Evolutionary conservation across 2,797 vertebrate species (phyloP).

Genomic region (Mus minutoides): DNA sequence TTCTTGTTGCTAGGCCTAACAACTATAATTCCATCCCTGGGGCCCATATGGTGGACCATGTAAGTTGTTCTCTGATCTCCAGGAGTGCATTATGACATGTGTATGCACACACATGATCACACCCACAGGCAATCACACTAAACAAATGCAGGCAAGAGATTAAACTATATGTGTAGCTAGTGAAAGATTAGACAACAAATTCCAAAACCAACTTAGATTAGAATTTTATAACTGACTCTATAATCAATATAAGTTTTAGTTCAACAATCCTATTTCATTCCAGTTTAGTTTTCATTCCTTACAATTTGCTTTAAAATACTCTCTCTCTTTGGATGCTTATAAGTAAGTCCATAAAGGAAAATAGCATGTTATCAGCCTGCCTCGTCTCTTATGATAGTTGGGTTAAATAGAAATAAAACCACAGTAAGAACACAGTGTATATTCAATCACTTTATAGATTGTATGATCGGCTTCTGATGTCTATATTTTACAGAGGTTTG

Average conservation of each 20-base stretch:
- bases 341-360: slow-evolving; percentile 3
- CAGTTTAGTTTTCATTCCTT: slow-evolving; percentile 1
- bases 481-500: slow-evolving; percentile 51
- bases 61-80: neutral
- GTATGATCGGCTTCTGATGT: slow-evolving; percentile 22
- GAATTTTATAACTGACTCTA: neutral
- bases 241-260: neutral
- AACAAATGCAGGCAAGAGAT: neutral
- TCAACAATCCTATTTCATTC: neutral
- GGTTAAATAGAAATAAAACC: neutral
- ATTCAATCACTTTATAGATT: neutral
- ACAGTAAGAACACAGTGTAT: neutral
- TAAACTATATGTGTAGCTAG: neutral
- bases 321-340: neutral
- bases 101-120: too few species aligned
- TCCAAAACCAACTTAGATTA: slow-evolving; percentile 25
- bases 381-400: neutral
- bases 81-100: neutral
- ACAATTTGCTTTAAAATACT: neutral
- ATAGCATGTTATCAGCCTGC: neutral
- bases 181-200: slow-evolving; percentile 8
- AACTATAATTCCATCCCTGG: neutral
- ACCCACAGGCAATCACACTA: too few species aligned
- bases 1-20: neutral
- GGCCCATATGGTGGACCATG: neutral